Conservation (phyloP, 2,888 invertebrate species). For the Chaitophorus viminalis region DNA sequence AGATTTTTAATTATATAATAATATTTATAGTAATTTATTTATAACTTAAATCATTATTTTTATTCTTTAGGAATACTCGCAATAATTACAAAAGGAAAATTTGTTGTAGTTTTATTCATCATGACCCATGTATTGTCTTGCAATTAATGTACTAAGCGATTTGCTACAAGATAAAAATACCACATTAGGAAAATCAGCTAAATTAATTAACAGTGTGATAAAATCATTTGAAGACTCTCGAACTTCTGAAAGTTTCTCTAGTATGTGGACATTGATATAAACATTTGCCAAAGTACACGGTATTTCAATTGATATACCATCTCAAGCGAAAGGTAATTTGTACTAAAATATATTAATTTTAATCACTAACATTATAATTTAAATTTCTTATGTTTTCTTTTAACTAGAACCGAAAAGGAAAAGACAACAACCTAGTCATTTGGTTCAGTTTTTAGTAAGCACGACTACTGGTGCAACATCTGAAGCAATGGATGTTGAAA, state of each 20-base stretch:
- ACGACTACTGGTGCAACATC: no score
- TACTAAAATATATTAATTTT: neutral
- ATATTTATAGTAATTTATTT: neutral
- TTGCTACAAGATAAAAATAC: conserved; percentile 5
- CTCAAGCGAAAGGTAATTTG: neutral
- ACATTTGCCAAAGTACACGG: neutral
- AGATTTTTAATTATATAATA: neutral
- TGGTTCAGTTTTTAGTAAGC: neutral
- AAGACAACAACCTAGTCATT: neutral
- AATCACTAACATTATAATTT: neutral
- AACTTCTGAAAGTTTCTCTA: neutral
- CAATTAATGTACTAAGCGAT: conserved; percentile 8
- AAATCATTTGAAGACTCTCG: conserved; percentile 9
- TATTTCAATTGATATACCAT: conserved; percentile 21
- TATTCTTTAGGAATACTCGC: conserved; percentile 2
- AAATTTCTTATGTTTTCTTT: neutral
- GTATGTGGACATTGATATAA: neutral
- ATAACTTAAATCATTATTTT: neutral
- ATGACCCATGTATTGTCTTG: neutral
- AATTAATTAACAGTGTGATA: neutral
- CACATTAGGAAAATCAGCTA: conserved; percentile 9
- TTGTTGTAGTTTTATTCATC: conserved; percentile 19
- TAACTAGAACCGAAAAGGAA: neutral
- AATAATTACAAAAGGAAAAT: conserved; percentile 10
- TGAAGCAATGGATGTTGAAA: no score